Evolutionary conservation across 2,888 invertebrate genomes (phyloP).

Genomic region (Ernsta delagoae): DNA sequence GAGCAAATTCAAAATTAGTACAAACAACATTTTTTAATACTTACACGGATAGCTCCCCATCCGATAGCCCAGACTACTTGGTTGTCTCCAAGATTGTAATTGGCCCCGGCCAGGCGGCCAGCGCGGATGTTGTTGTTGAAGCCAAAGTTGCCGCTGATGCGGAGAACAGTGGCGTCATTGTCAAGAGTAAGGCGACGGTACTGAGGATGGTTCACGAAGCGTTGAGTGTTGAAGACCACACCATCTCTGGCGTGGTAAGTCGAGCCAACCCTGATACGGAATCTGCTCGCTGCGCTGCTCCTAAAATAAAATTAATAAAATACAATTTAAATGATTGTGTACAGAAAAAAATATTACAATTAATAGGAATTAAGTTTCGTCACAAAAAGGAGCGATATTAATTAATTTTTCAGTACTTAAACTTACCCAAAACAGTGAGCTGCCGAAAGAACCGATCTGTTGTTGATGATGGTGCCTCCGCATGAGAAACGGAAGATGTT

Average conservation of each 20-base stretch:
- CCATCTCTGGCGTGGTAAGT: conserved; percentile 54
- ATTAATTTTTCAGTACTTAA: background rate
- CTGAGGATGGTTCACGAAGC: conserved; percentile 53
- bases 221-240: conserved; percentile 39
- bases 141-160: no score
- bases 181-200: conserved; percentile 39
- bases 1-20: no score
- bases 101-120: conserved; percentile 52
- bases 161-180: no score
- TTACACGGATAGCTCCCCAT: conserved; percentile 52
- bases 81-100: conserved; percentile 54
- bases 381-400: no score
- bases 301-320: background rate
- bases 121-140: conserved; percentile 45
- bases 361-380: no score
- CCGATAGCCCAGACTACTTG: conserved; percentile 58
- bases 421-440: background rate
- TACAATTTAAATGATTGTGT: no score
- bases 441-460: conserved; percentile 20
- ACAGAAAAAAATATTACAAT: no score
- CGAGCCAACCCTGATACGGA: conserved; percentile 54
- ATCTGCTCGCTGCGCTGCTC: background rate
- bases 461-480: conserved; percentile 38
- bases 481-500: conserved; percentile 37
- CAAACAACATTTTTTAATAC: background rate